A percentile compares a stretch with the other conserved stretches of the same genome.
phyloP scores from a whole-genome alignment of 2,888 invertebrate species.

The Philaethria dido region DNA sequence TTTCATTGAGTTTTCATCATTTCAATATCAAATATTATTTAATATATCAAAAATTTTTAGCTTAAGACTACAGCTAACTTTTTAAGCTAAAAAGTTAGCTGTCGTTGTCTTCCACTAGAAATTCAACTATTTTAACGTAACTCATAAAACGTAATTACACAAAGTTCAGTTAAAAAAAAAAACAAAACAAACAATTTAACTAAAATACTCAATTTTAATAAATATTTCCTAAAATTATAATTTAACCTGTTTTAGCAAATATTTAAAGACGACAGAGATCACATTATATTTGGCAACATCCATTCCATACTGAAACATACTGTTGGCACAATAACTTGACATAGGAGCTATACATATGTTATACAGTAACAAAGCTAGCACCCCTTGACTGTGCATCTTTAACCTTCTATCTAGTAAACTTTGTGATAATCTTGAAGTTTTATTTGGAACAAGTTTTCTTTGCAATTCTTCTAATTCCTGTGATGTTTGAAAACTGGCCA shows the following conservation, averaged over 20 bases:
- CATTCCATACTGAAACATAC: conserved; percentile 70
- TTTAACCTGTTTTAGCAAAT: conserved; percentile 67
- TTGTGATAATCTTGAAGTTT: conserved; percentile 35
- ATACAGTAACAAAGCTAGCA: conserved; percentile 72
- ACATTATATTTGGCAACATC: conserved; percentile 75
- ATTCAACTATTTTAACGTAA: too few species aligned
- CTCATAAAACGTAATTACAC: too few species aligned
- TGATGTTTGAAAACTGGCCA: conserved; percentile 65
- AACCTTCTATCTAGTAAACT: conserved; percentile 48
- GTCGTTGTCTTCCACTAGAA: too few species aligned
- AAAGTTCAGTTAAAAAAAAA: conserved; percentile 13
- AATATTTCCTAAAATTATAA: conserved; percentile 10
- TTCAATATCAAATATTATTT: too few species aligned
- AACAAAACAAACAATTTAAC: background rate
- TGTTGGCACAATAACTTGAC: conserved; percentile 72
- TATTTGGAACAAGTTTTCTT: conserved; percentile 21
- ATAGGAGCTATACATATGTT: conserved; percentile 74
- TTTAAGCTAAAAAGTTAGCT: too few species aligned
- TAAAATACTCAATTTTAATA: background rate
- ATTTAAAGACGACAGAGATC: conserved; percentile 61
- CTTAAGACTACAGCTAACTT: too few species aligned
- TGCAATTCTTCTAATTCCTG: conserved; percentile 53
- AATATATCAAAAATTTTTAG: too few species aligned
- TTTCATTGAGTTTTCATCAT: too few species aligned
- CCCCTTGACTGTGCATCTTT: conserved; percentile 58